Conservation (phyloP, 2,113 vertebrate species). For the Haplotaxodon microlepis region DNA sequence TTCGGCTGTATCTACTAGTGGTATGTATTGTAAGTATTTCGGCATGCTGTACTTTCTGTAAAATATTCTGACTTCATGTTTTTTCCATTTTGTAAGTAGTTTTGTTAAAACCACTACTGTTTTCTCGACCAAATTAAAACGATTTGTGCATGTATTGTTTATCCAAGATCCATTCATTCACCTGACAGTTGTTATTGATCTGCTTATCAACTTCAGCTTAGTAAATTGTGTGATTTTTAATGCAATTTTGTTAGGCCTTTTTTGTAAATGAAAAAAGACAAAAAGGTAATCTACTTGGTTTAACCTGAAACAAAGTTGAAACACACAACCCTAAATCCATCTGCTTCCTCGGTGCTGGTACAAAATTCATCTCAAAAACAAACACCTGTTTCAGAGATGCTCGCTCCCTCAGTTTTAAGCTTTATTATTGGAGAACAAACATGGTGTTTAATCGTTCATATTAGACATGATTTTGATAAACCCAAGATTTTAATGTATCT, state of each 20-base stretch:
- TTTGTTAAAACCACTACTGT: background rate
- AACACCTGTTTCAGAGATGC: background rate
- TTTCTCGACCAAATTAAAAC: background rate
- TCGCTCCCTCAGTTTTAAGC: background rate
- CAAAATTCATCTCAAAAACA: background rate
- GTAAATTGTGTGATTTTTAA: background rate
- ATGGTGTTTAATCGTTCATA: background rate
- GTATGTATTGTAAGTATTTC: background rate
- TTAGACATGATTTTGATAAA: background rate
- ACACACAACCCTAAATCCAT: background rate
- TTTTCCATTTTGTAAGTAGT: background rate
- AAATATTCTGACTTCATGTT: background rate
- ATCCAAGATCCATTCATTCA: background rate
- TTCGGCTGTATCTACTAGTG: background rate
- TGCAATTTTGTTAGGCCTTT: constrained; percentile 3
- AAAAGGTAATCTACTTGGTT: background rate
- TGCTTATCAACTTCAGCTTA: background rate
- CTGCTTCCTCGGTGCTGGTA: background rate
- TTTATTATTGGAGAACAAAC: background rate
- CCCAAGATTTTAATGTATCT: background rate
- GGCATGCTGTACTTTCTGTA: background rate
- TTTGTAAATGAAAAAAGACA: constrained; percentile 5
- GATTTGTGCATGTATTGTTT: background rate
- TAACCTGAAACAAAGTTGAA: constrained; percentile 11
- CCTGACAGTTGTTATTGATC: background rate